Evolutionary conservation across 2,797 vertebrate genomes (phyloP).

Genomic region (Eurystomus glaucurus): DNA sequence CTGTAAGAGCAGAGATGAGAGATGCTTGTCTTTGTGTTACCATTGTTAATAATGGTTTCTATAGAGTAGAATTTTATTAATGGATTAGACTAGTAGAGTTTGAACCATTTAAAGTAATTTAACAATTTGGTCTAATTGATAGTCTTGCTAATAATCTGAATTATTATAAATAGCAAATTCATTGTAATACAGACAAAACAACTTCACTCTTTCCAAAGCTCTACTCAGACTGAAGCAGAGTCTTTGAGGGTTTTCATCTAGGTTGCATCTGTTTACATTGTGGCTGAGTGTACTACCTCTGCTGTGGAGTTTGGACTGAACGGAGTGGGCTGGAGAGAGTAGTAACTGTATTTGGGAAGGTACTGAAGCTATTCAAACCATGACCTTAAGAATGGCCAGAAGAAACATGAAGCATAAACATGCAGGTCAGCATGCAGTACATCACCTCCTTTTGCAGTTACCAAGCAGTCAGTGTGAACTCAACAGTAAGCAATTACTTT

Average conservation of each 20-base stretch:
- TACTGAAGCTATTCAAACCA: neutral
- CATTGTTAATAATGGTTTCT: neutral
- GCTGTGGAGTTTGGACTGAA: neutral
- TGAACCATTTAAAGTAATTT: neutral
- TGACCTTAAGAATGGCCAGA: neutral
- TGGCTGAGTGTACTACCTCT: neutral
- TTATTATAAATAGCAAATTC: neutral
- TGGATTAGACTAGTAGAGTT: neutral
- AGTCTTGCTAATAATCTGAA: neutral
- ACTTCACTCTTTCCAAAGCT: neutral
- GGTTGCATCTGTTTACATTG: neutral
- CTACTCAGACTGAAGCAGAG: neutral
- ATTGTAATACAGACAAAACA: neutral
- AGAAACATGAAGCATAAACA: neutral
- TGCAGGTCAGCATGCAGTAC: accelerated
- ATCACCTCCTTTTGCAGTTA: neutral
- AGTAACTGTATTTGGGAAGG: neutral
- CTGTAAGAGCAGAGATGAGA: neutral
- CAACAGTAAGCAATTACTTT: neutral
- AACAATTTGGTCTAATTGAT: neutral
- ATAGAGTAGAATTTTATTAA: neutral
- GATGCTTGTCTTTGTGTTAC: neutral
- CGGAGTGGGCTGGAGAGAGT: neutral
- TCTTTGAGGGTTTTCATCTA: neutral
- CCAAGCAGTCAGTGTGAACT: neutral